Percentiles rank a stretch among this genome's conserved stretches.
These are phyloP conservation scores for Odocoileus virginianus DNA, from an alignment of 2,113 vertebrate genomes.

Conservation along the genomic window DNA sequence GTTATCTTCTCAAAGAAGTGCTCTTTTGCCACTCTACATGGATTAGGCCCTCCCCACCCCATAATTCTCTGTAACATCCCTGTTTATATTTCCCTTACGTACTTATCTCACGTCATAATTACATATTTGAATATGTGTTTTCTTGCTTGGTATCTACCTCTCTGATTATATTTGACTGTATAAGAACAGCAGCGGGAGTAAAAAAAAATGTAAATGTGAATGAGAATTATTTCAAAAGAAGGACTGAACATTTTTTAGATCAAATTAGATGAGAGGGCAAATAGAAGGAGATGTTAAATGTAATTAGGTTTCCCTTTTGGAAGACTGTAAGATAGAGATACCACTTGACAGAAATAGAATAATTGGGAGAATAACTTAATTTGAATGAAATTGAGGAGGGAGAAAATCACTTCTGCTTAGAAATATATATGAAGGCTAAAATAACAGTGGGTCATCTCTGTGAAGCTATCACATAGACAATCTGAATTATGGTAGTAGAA, in stretches of 20 bases:
- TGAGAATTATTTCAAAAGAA: conserved; percentile 18
- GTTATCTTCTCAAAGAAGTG: background rate
- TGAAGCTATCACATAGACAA: background rate
- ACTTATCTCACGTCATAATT: background rate
- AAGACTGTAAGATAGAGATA: background rate
- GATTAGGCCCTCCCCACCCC: background rate
- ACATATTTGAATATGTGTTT: background rate
- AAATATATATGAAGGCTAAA: background rate
- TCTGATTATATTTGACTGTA: background rate
- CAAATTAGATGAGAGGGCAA: conserved; percentile 12
- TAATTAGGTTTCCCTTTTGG: conserved; percentile 6
- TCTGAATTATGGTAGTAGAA: background rate
- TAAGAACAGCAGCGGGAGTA: background rate
- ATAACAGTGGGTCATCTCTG: background rate
- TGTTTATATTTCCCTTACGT: background rate
- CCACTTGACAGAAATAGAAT: background rate
- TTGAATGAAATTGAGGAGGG: background rate
- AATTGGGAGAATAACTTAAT: background rate
- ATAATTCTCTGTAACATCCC: background rate
- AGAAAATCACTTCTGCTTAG: conserved; percentile 4
- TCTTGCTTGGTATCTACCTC: background rate
- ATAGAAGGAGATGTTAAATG: background rate
- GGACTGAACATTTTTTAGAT: background rate
- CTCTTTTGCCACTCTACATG: background rate
- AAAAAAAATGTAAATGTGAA: background rate